Evolutionary conservation across 2,888 invertebrate species (phyloP).

Genomic region (Epiblema foenella): DNA sequence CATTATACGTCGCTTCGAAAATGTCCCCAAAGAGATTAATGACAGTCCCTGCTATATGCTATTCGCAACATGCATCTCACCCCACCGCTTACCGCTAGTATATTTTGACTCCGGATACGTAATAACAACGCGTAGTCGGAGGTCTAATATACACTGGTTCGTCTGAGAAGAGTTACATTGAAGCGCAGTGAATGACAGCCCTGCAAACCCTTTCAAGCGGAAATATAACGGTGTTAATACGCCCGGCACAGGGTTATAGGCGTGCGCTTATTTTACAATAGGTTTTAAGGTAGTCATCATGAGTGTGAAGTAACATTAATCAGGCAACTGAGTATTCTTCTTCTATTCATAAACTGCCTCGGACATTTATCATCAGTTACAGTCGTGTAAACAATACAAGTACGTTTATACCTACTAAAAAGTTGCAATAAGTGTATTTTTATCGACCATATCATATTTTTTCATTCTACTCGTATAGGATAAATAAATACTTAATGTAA

Average conservation of each 20-base stretch:
- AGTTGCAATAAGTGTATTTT: no score
- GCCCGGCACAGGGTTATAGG: constrained; percentile 17
- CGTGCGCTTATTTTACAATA: not conserved
- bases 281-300: not conserved
- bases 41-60: not conserved
- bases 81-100: no score
- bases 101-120: no score
- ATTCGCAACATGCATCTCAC: no score
- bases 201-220: constrained; percentile 31
- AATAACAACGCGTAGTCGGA: no score
- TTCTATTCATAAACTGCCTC: not conserved
- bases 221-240: constrained; percentile 46
- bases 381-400: not conserved
- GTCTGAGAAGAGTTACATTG: no score
- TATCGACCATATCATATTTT: no score
- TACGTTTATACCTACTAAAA: no score
- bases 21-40: constrained; percentile 16
- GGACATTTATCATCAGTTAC: not conserved
- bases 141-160: no score
- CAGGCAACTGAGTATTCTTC: no score
- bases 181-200: not conserved
- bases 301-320: not conserved
- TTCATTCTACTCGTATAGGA: no score
- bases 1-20: constrained; percentile 1
- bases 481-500: no score